phyloP scores from a whole-genome alignment of 1,140 invertebrate genomes.

The Aphelinus atriplicis region DNA sequence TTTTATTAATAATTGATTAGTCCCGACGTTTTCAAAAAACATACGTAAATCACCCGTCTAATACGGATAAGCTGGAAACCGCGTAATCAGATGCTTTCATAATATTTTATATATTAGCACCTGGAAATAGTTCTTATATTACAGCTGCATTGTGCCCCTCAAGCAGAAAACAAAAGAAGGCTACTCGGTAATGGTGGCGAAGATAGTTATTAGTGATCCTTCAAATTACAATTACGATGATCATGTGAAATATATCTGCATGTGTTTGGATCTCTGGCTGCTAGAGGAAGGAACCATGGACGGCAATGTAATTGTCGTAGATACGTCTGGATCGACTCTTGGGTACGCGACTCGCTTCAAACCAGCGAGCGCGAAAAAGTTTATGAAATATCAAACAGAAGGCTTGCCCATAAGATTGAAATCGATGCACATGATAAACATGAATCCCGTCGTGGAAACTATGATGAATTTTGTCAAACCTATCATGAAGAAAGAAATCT shows the following conservation, averaged over 20 bases:
- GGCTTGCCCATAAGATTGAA: constrained; percentile 71
- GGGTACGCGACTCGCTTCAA: constrained; percentile 38
- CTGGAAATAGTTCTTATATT: too few relatives aligned
- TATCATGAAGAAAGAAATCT: constrained; percentile 73
- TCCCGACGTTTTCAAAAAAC: too few relatives aligned
- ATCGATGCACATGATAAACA: constrained; percentile 73
- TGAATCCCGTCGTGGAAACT: constrained; percentile 72
- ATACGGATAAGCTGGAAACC: too few relatives aligned
- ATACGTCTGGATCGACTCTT: constrained; percentile 27
- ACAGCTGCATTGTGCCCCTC: constrained; percentile 21
- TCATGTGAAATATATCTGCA: constrained; percentile 26
- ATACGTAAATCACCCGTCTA: too few relatives aligned
- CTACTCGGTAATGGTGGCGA: constrained; percentile 25
- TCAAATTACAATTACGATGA: constrained; percentile 31
- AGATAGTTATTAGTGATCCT: constrained; percentile 12
- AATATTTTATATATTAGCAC: too few relatives aligned
- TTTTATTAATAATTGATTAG: too few relatives aligned
- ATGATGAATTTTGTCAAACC: constrained; percentile 72
- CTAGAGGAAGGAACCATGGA: constrained; percentile 30
- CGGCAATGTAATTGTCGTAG: constrained; percentile 37
- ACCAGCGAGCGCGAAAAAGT: constrained; percentile 33
- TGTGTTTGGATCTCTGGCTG: constrained; percentile 38
- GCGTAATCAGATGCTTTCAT: too few relatives aligned
- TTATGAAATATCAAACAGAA: constrained; percentile 53
- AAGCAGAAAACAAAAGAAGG: constrained; percentile 39